phyloP scores from a whole-genome alignment of 2,888 invertebrate genomes.

The Zele albiditarsus region DNA sequence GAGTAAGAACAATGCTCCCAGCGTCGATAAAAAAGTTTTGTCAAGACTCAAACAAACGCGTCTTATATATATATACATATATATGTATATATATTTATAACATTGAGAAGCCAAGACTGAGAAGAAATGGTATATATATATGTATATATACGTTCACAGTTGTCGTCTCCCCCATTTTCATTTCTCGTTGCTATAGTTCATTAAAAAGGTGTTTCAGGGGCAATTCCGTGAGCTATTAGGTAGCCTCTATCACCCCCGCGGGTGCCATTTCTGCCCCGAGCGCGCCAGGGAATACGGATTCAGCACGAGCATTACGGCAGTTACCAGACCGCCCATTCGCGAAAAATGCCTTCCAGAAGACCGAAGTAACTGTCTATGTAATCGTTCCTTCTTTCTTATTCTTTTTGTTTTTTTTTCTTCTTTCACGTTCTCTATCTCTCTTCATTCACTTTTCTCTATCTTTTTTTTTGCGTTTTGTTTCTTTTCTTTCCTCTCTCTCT shows the following conservation, averaged over 20 bases:
- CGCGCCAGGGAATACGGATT: slow-evolving; percentile 58
- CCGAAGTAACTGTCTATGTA: slow-evolving; percentile 42
- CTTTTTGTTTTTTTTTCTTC: not conserved
- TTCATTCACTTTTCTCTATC: slow-evolving; percentile 28
- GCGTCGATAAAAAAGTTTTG: slow-evolving; percentile 45
- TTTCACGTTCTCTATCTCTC: not conserved
- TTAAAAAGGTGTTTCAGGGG: slow-evolving; percentile 84
- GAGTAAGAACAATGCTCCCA: slow-evolving; percentile 40
- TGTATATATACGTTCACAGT: slow-evolving; percentile 40
- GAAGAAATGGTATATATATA: not conserved
- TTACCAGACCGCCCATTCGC: slow-evolving; percentile 61
- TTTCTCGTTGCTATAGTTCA: slow-evolving; percentile 78
- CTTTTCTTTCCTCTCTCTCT: slow-evolving; percentile 9
- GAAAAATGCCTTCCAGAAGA: slow-evolving; percentile 48
- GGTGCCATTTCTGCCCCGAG: slow-evolving; percentile 72
- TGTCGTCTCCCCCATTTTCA: slow-evolving; percentile 73
- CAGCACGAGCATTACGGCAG: slow-evolving; percentile 66
- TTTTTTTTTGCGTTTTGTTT: slow-evolving; percentile 15
- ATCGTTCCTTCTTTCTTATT: slow-evolving; percentile 31
- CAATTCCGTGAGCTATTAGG: slow-evolving; percentile 82
- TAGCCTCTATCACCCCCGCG: slow-evolving; percentile 75
- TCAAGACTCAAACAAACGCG: slow-evolving; percentile 17
- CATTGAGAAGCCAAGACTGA: slow-evolving; percentile 4
- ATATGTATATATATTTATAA: slow-evolving; percentile 4
- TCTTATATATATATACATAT: not conserved